Evolutionary conservation across 1,140 invertebrate genomes (phyloP).

Genomic region (Heterodera schachtii): DNA sequence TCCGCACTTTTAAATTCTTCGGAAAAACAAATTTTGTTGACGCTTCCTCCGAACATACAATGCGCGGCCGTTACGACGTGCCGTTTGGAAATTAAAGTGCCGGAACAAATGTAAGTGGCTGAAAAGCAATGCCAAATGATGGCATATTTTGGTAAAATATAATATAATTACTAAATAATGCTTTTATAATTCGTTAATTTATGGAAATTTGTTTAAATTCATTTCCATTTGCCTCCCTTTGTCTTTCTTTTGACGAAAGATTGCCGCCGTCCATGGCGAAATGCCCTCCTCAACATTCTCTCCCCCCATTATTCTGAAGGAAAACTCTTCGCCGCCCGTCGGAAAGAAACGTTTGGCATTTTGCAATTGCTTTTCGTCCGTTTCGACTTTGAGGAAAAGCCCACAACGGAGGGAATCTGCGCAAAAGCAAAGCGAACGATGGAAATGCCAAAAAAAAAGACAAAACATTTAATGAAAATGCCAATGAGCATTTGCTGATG

Average conservation of each 20-base stretch:
- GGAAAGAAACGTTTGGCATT: background rate
- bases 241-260: background rate
- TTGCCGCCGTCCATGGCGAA: slow-evolving; percentile 12
- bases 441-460: background rate
- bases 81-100: slow-evolving; percentile 19
- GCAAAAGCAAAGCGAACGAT: too few relatives aligned
- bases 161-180: too few relatives aligned
- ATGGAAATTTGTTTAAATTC: too few relatives aligned
- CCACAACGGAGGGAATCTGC: background rate
- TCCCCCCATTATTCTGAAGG: slow-evolving; percentile 19
- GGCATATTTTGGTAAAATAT: too few relatives aligned
- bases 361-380: background rate
- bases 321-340: background rate
- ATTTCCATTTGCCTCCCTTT: background rate
- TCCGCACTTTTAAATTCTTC: background rate
- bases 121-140: background rate
- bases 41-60: background rate
- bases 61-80: slow-evolving; percentile 15
- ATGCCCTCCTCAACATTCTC: slow-evolving; percentile 4
- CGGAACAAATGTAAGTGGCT: background rate
- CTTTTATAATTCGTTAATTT: too few relatives aligned
- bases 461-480: background rate
- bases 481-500: too few relatives aligned
- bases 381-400: background rate
- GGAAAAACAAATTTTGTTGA: background rate